phyloP scores from a whole-genome alignment of 2,797 vertebrate species.

The Acrossocheilus wenchowensis region DNA sequence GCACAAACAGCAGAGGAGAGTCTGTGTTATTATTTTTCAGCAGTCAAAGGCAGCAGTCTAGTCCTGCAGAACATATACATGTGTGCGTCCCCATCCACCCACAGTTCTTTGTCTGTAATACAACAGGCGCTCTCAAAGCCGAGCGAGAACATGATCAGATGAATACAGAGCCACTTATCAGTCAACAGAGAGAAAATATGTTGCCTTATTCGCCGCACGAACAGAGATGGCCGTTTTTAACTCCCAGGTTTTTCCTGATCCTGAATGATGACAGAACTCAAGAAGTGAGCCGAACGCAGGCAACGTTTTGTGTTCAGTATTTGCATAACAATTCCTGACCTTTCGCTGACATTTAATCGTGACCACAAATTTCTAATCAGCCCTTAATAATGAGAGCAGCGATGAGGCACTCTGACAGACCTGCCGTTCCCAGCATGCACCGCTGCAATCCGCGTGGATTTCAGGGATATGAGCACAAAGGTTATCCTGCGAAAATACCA shows the following conservation, averaged over 20 bases:
- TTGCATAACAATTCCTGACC: conserved; percentile 81
- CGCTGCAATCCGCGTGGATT: conserved; percentile 31
- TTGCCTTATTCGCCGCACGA: neutral
- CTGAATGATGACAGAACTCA: conserved; percentile 15
- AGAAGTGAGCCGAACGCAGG: conserved; percentile 55
- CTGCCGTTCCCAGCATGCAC: conserved; percentile 27
- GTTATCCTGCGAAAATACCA: conserved; percentile 50
- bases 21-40: neutral
- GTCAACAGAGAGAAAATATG: conserved; percentile 31
- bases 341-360: conserved; percentile 82
- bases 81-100: neutral
- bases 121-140: neutral
- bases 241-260: neutral
- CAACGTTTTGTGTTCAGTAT: conserved; percentile 74
- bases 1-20: conserved; percentile 4
- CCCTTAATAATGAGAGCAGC: conserved; percentile 76
- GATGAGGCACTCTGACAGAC: conserved; percentile 68
- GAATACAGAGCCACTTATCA: conserved; percentile 18
- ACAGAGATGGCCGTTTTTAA: neutral
- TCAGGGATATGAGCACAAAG: conserved; percentile 50
- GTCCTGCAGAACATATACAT: neutral
- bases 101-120: conserved; percentile 5
- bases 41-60: conserved; percentile 1
- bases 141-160: neutral
- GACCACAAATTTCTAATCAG: conserved; percentile 79